Evolutionary conservation across 2,113 vertebrate genomes (phyloP).

Genomic region (Cyanoliseus patagonus): DNA sequence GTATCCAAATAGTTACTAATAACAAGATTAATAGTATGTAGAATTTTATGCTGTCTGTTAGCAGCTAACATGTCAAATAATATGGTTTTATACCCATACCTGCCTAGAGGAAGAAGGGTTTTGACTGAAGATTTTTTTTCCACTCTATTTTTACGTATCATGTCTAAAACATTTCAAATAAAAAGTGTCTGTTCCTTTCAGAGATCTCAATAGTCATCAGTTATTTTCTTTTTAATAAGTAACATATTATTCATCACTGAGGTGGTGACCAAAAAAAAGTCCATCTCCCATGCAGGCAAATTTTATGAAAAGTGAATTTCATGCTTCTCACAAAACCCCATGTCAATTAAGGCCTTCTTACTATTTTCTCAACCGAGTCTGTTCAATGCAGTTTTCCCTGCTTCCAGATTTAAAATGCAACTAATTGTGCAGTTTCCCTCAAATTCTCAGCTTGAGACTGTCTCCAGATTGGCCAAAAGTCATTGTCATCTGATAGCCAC

Average conservation of each 20-base stretch:
- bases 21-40: not conserved
- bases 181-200: not conserved
- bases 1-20: not conserved
- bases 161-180: not conserved
- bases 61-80: not conserved
- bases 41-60: not conserved
- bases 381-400: not conserved
- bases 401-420: not conserved
- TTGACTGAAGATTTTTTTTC: not conserved
- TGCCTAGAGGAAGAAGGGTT: not conserved
- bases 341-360: not conserved
- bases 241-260: constrained; percentile 23
- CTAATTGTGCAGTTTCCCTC: not conserved
- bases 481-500: not conserved
- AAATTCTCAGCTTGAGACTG: not conserved
- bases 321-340: not conserved
- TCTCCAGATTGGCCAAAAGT: not conserved
- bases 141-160: not conserved
- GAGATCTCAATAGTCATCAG: not conserved
- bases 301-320: constrained; percentile 11
- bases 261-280: not conserved
- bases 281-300: not conserved
- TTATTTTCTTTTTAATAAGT: constrained; percentile 23
- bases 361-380: not conserved
- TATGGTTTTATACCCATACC: not conserved